Conservation (phyloP, 2,797 vertebrate genomes). For the Rhynchonycteris naso region DNA sequence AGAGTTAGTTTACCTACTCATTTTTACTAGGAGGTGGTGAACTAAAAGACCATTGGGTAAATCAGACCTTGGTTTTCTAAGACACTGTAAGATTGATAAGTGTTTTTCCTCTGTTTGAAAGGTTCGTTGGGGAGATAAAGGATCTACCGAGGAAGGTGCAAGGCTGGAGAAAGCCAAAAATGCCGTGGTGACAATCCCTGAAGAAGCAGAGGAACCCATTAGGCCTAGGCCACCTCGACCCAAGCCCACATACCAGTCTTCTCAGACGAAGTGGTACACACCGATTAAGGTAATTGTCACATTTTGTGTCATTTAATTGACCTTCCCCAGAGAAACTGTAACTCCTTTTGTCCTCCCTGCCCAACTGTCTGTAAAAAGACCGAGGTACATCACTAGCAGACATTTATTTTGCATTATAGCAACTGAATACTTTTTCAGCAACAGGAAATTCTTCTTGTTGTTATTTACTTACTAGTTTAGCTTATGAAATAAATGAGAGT, state of each 20-base stretch:
- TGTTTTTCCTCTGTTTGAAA: slow-evolving; percentile 75
- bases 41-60: neutral
- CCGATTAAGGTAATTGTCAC: slow-evolving; percentile 92
- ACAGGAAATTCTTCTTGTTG: neutral
- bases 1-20: neutral
- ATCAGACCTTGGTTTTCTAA: neutral
- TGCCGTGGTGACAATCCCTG: slow-evolving; percentile 92
- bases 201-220: slow-evolving; percentile 89
- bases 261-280: slow-evolving; percentile 95
- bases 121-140: slow-evolving; percentile 98
- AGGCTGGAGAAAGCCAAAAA: slow-evolving; percentile 97
- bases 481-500: neutral
- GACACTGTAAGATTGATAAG: neutral
- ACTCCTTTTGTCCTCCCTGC: neutral
- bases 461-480: neutral
- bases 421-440: neutral
- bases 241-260: slow-evolving; percentile 81
- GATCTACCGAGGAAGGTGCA: slow-evolving; percentile 97
- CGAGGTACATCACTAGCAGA: neutral
- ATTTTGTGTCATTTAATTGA: neutral
- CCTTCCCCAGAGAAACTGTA: neutral
- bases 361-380: neutral
- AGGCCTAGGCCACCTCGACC: slow-evolving; percentile 84
- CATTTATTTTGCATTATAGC: neutral
- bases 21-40: neutral